phyloP scores from a whole-genome alignment of 2,888 invertebrate species.

The Acanthosepion esculentum region DNA sequence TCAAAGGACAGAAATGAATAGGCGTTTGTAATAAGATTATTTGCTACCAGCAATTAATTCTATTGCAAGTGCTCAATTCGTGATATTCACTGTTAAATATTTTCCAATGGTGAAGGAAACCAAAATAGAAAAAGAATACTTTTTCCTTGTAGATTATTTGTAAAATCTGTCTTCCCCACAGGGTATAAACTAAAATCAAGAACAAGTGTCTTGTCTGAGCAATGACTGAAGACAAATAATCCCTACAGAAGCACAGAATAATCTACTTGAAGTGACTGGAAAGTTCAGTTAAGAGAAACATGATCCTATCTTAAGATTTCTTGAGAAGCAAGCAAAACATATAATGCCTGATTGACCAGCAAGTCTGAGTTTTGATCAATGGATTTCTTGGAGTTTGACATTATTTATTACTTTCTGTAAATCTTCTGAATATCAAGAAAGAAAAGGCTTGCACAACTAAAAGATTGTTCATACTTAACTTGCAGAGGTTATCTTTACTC shows the following conservation, averaged over 20 bases:
- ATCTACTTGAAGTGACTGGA: slow-evolving; percentile 33
- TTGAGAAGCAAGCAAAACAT: neutral
- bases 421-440: neutral
- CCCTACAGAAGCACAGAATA: neutral
- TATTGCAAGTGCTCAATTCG: too few species aligned
- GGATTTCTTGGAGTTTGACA: neutral
- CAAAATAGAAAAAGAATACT: neutral
- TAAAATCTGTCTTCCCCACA: neutral
- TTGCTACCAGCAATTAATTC: too few species aligned
- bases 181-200: neutral
- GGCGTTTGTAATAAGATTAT: too few species aligned
- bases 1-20: neutral
- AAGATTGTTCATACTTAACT: neutral
- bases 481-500: too few species aligned
- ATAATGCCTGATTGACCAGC: neutral
- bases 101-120: neutral
- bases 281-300: slow-evolving; percentile 11
- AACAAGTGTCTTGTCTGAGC: neutral
- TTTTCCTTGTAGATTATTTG: neutral
- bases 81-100: neutral
- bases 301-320: slow-evolving; percentile 33
- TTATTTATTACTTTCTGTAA: neutral
- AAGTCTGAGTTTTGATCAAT: neutral
- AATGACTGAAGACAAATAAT: neutral
- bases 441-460: neutral